These are phyloP conservation scores for Stramonita haemastoma DNA, from an alignment of 2,888 invertebrate species.

Conservation along the genomic window DNA sequence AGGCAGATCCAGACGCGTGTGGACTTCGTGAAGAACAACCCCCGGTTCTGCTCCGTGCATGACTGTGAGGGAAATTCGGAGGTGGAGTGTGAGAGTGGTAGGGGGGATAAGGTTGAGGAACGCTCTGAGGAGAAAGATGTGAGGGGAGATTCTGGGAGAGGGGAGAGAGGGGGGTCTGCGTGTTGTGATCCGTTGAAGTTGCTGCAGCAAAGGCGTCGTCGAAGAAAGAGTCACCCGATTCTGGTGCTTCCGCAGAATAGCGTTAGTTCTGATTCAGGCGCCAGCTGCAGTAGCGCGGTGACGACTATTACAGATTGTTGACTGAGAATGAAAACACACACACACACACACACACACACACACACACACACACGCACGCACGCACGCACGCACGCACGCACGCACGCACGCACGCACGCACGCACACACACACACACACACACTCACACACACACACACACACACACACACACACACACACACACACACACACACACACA, in stretches of 20 bases:
- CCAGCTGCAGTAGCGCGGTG: too few species aligned
- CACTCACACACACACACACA: background rate
- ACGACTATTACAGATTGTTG: background rate
- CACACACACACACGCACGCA: slow-evolving; percentile 18
- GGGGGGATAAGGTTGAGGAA: too few species aligned
- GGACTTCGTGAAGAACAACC: background rate
- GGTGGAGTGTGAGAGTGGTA: too few species aligned
- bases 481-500: background rate
- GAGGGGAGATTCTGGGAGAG: too few species aligned
- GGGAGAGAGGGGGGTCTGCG: too few species aligned
- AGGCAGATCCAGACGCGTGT: background rate
- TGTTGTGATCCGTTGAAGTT: background rate
- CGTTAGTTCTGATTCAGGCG: too few species aligned
- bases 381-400: background rate
- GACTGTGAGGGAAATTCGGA: too few species aligned
- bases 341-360: slow-evolving; percentile 31
- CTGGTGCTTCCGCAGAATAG: too few species aligned
- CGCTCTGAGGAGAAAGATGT: too few species aligned
- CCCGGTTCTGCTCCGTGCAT: background rate
- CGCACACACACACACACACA: slow-evolving; percentile 5
- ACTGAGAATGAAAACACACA: background rate
- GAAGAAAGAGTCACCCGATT: too few species aligned
- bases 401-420: slow-evolving; percentile 23
- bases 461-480: background rate
- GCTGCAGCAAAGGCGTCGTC: too few species aligned